Base-by-base conservation (phyloP, 2,888 invertebrate species). In the Orchesella flavescens region DNA sequence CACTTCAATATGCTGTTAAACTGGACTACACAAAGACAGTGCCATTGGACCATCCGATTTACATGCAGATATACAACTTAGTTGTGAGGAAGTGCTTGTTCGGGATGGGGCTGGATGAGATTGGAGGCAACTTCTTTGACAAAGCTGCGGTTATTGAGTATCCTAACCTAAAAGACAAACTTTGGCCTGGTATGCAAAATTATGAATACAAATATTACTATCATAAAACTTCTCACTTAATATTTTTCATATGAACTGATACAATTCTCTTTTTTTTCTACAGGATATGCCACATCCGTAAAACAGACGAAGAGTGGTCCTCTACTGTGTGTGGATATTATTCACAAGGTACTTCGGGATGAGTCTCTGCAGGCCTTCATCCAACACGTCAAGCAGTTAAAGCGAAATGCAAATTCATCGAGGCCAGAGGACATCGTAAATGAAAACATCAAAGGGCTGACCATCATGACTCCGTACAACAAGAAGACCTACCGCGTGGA, bases 401-500 rank as follows among this genome's bases (percentile, higher is more conserved):
- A 34, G 3, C 34, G 34, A 34, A 34, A 7, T 7, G 7, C 34
- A 4, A 7, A 34, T 7, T n/a, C n/a, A n/a, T n/a, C 57, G 5
- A 55, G 53, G 13, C 57, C 49, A 12, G 66, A 69, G 15, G 55
- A 19, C 46, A 74, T 84, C 72, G 7, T 61, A 73, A 89, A 90
- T 0, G 90, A 93, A n/a, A 34, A 34, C 7, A 89, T 91, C 0
- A 91, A 92, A 12, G 91, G 91, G 1, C 88, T 95, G 0, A 90
- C 94, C 1, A 94, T 97, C 0, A 92, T 97, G 89, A 96, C 96
- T 0, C 92, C 94, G 0, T 98, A 98, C 89, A 98, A 98, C 89
- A 97, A 98, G 89, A 94, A 94, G 88, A 93, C 95, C 0, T 98
- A 98, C 89, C 90, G 94, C 49, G 93, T 99, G 15, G 96, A 97